These are phyloP conservation scores for Omphaloscelis lunosa DNA, from an alignment of 2,888 invertebrate genomes.

Conservation along the genomic window DNA sequence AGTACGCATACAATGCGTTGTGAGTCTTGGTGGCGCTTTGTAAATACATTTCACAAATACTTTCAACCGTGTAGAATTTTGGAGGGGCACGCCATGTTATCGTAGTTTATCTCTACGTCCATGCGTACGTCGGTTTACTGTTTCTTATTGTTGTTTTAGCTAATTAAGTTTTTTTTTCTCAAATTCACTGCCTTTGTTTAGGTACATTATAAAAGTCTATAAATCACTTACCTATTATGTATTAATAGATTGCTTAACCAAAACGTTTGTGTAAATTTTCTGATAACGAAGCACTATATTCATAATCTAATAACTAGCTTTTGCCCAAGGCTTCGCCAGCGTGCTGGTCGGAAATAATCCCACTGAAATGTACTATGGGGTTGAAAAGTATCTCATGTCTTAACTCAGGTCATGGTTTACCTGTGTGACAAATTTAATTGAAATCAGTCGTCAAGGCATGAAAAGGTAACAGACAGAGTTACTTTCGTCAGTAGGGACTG, in stretches of 20 bases:
- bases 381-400: background rate
- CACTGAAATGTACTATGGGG: background rate
- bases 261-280: background rate
- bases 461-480: background rate
- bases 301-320: background rate
- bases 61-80: no score
- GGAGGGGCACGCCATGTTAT: no score
- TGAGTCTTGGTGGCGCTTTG: no score
- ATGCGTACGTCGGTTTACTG: background rate
- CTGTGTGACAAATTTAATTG: background rate
- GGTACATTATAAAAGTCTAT: background rate
- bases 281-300: background rate
- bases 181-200: background rate
- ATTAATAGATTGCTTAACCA: no score
- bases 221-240: background rate
- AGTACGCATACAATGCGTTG: no score
- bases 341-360: background rate
- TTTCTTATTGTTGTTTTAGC: slow-evolving; percentile 16
- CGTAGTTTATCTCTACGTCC: no score
- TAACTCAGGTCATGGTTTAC: background rate
- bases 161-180: slow-evolving; percentile 7
- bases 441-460: background rate
- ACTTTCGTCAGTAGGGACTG: no score
- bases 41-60: no score
- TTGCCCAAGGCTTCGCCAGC: background rate